Percentiles rank a stretch among this genome's conserved stretches.
Conservation (phyloP, 2,797 vertebrate genomes). For the Cuniculus paca region DNA sequence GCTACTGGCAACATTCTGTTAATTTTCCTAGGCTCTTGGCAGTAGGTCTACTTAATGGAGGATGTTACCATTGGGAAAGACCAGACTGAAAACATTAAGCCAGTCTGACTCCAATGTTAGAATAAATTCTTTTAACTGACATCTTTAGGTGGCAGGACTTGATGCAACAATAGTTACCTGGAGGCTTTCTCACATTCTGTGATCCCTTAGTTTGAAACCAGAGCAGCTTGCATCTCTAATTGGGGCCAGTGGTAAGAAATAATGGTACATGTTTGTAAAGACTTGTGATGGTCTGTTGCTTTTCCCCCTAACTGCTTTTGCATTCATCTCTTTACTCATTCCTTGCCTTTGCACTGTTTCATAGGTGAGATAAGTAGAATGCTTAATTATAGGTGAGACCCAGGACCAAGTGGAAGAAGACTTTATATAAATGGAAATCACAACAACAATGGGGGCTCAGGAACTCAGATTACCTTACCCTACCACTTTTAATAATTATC, state of each 20-base stretch:
- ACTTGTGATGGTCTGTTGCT: neutral
- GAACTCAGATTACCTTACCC: neutral
- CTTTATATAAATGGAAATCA: neutral
- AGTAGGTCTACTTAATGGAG: neutral
- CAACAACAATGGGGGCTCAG: neutral
- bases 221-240: neutral
- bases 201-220: neutral
- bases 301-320: fast-evolving
- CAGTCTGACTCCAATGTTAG: neutral
- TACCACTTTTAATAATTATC: neutral
- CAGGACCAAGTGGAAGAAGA: neutral
- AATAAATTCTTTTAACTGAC: conserved; percentile 21
- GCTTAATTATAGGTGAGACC: neutral
- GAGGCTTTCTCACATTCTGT: neutral
- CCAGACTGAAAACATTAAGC: neutral
- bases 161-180: neutral
- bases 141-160: neutral
- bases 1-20: neutral
- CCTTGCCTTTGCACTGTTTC: neutral
- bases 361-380: neutral
- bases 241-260: neutral
- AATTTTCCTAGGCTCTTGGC: neutral
- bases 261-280: neutral
- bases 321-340: neutral
- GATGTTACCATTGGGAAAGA: neutral